Evolutionary conservation across 2,888 invertebrate genomes (phyloP).

Genomic region (Unio pictorum): DNA sequence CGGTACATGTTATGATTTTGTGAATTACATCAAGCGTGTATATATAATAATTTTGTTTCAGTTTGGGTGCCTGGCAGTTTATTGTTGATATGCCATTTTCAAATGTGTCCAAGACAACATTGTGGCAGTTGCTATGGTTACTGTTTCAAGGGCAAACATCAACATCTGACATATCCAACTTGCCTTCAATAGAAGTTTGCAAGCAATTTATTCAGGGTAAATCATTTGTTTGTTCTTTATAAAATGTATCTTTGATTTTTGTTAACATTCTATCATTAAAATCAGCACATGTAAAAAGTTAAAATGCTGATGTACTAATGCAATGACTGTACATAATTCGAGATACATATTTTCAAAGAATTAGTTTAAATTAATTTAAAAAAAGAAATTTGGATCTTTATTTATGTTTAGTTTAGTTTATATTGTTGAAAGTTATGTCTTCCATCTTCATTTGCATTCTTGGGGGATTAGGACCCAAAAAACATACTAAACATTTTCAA

Average conservation of each 20-base stretch:
- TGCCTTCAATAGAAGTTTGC: constrained; percentile 57
- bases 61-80: constrained; percentile 86
- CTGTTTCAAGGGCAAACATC: constrained; percentile 61
- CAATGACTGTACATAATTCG: no score
- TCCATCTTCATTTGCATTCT: no score
- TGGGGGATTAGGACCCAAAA: no score
- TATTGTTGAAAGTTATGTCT: no score
- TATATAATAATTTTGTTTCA: constrained; percentile 26
- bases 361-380: no score
- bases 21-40: neutral
- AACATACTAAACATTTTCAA: no score
- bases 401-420: no score
- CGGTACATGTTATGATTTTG: neutral
- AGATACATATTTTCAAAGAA: no score
- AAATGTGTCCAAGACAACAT: constrained; percentile 66
- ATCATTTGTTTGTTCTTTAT: neutral
- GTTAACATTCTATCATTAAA: neutral
- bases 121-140: constrained; percentile 72
- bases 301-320: no score
- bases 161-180: constrained; percentile 41
- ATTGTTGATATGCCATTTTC: constrained; percentile 80
- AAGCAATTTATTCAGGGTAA: constrained; percentile 54
- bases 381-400: no score
- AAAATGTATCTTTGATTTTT: constrained; percentile 2
- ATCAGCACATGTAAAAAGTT: no score